Conservation (phyloP, 2,797 vertebrate species). For the Ambastaia sidthimunki region DNA sequence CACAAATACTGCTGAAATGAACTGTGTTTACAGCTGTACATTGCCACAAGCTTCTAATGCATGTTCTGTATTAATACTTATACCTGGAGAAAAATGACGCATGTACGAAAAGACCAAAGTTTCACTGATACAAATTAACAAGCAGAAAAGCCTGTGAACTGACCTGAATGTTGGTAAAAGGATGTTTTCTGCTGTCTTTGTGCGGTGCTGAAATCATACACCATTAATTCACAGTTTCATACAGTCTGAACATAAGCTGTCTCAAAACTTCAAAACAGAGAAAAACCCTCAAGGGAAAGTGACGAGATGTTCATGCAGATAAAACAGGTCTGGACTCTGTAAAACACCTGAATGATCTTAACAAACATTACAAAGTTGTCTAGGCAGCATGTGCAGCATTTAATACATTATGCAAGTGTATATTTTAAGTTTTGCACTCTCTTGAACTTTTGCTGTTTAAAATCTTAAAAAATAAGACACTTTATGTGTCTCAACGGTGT, state of each 20-base stretch:
- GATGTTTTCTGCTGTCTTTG: slow-evolving; percentile 58
- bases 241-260: slow-evolving; percentile 31
- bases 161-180: slow-evolving; percentile 62
- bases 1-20: no score
- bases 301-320: neutral
- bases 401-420: no score
- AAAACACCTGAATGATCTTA: neutral
- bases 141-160: slow-evolving; percentile 61
- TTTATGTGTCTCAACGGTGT: no score
- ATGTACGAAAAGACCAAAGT: slow-evolving; percentile 30
- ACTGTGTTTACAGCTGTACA: no score
- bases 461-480: no score
- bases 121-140: slow-evolving; percentile 39
- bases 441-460: no score
- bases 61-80: no score
- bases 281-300: slow-evolving; percentile 4
- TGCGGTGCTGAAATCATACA: slow-evolving; percentile 63
- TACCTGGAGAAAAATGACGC: no score
- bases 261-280: neutral
- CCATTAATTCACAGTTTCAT: slow-evolving; percentile 43
- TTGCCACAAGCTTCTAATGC: no score
- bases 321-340: neutral
- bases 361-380: slow-evolving; percentile 2
- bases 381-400: neutral
- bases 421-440: no score